A percentile compares a stretch with the other conserved stretches of the same genome.
Evolutionary conservation across 2,888 invertebrate genomes (phyloP).

Genomic region (Argynnis bischoffii): DNA sequence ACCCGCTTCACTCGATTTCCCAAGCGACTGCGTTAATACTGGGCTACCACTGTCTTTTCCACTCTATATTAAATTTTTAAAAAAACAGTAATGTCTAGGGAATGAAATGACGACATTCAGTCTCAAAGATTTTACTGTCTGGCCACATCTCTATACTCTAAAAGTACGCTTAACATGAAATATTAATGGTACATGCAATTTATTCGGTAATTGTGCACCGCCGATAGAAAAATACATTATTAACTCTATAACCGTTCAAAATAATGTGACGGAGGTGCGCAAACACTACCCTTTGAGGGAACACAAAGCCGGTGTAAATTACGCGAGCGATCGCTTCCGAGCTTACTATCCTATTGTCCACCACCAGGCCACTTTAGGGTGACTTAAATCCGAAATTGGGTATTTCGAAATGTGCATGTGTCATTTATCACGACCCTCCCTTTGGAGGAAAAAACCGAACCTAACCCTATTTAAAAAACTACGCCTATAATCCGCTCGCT

Average conservation of each 20-base stretch:
- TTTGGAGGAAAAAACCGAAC: constrained; percentile 63
- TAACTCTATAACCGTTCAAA: constrained; percentile 70
- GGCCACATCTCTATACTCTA: not conserved
- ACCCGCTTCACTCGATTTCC: too few relatives aligned
- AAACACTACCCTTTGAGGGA: constrained; percentile 59
- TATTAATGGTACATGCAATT: constrained; percentile 48
- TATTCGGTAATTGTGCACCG: constrained; percentile 65
- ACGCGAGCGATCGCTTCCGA: constrained; percentile 57
- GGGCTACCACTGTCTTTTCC: too few relatives aligned
- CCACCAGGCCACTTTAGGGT: constrained; percentile 81
- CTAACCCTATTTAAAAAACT: constrained; percentile 82
- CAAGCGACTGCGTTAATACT: too few relatives aligned
- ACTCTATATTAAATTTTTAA: too few relatives aligned
- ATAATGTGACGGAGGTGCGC: constrained; percentile 52
- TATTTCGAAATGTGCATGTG: constrained; percentile 84
- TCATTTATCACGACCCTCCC: constrained; percentile 82
- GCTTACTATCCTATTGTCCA: constrained; percentile 66
- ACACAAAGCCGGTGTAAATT: constrained; percentile 68
- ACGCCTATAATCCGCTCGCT: constrained; percentile 71
- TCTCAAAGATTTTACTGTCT: too few relatives aligned
- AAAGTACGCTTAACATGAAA: not conserved
- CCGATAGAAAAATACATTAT: constrained; percentile 72
- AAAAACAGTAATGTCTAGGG: too few relatives aligned
- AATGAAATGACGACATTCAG: too few relatives aligned
- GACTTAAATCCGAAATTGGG: constrained; percentile 84